Conservation (phyloP, 2,113 vertebrate species). For the Sula dactylatra region DNA sequence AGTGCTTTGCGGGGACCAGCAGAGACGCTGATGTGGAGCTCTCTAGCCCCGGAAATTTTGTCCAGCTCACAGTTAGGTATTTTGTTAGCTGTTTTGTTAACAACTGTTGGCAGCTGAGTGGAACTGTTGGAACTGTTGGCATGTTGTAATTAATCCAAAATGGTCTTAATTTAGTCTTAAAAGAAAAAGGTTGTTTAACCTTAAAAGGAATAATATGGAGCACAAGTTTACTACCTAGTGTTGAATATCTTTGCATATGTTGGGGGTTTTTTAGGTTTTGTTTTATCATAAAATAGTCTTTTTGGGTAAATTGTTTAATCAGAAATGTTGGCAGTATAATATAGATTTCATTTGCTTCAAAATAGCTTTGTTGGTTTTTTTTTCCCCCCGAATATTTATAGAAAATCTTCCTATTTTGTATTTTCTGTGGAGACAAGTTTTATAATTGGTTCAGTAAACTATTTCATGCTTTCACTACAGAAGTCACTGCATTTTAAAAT, state of each 20-base stretch:
- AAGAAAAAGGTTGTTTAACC: background rate
- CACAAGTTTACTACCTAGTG: background rate
- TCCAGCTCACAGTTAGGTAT: background rate
- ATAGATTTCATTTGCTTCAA: background rate
- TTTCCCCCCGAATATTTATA: background rate
- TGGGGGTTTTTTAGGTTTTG: background rate
- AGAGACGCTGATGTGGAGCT: background rate
- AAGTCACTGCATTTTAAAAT: background rate
- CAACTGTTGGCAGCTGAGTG: background rate
- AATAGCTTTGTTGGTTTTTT: background rate
- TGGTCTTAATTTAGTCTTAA: background rate
- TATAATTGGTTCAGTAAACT: background rate
- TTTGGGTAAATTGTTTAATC: conserved; percentile 3
- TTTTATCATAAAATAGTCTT: background rate
- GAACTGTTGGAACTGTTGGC: background rate
- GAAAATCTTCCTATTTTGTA: background rate
- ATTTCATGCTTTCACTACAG: background rate
- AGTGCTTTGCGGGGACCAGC: background rate
- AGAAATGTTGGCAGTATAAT: background rate
- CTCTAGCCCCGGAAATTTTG: background rate
- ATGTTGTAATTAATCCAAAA: background rate
- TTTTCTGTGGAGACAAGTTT: background rate
- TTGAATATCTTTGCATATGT: background rate
- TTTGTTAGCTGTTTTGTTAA: background rate
- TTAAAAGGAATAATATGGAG: background rate